These are phyloP conservation scores for Nettapus auritus DNA, from an alignment of 2,113 vertebrate genomes.

Conservation along the genomic window DNA sequence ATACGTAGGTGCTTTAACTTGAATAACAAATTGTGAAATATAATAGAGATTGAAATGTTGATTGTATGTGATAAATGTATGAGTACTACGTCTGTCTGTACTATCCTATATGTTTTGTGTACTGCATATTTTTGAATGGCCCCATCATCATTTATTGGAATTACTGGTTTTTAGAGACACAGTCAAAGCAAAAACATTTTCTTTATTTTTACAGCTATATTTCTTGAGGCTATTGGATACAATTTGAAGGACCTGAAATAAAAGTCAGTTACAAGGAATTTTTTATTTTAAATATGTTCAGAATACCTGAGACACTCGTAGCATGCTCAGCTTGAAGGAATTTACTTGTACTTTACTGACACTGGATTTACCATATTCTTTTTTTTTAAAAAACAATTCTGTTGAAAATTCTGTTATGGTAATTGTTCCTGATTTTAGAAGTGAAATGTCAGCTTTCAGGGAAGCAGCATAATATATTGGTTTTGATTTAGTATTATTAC, in stretches of 20 bases:
- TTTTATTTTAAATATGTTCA: slow-evolving; percentile 22
- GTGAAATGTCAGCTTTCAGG: slow-evolving; percentile 49
- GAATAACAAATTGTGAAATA: slow-evolving; percentile 84
- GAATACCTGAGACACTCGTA: neutral
- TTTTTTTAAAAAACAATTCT: slow-evolving; percentile 4
- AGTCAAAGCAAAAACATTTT: slow-evolving; percentile 87
- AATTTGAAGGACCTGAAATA: slow-evolving; percentile 6
- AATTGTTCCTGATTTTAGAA: slow-evolving; percentile 5
- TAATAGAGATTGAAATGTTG: slow-evolving; percentile 83
- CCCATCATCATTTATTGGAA: slow-evolving; percentile 70
- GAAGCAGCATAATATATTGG: slow-evolving; percentile 5
- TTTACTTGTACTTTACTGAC: slow-evolving; percentile 14
- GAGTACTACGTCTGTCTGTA: slow-evolving; percentile 84
- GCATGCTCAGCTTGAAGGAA: neutral
- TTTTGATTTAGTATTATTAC: slow-evolving; percentile 27
- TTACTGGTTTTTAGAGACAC: slow-evolving; percentile 78
- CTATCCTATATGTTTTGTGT: slow-evolving; percentile 82
- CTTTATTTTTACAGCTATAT: slow-evolving; percentile 35
- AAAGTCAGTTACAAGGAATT: neutral
- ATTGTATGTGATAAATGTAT: slow-evolving; percentile 87
- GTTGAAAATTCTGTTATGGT: slow-evolving; percentile 7
- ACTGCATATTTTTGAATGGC: slow-evolving; percentile 81
- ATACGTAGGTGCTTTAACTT: slow-evolving; percentile 82
- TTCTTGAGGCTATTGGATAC: slow-evolving; percentile 64
- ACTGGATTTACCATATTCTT: neutral